Conservation (phyloP, 1,140 invertebrate species). For the Mizuhopecten yessoensis region DNA sequence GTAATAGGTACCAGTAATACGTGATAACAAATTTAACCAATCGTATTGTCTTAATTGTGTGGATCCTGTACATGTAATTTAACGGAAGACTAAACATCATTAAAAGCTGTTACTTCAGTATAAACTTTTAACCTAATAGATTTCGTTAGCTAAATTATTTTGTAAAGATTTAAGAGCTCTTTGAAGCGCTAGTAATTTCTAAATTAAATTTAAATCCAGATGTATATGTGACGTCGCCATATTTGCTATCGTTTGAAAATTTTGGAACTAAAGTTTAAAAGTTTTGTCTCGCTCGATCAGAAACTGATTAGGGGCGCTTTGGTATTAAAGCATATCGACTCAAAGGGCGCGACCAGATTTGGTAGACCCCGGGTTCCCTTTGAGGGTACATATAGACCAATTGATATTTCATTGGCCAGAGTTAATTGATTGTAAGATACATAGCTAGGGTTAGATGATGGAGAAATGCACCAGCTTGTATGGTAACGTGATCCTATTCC, state of each 20-base stretch:
- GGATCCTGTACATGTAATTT: not conserved
- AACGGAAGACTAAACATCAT: not conserved
- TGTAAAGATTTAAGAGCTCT: not conserved
- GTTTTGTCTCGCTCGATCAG: not conserved
- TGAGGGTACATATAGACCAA: not conserved
- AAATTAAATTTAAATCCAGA: slow-evolving; percentile 35
- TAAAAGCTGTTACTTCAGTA: not conserved
- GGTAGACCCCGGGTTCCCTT: not conserved
- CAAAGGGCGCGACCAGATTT: not conserved
- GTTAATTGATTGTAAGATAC: slow-evolving; percentile 35
- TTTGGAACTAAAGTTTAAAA: not conserved
- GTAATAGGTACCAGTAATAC: too few relatives aligned
- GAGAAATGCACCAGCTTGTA: not conserved
- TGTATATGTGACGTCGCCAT: not conserved
- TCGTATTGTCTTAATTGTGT: too few relatives aligned
- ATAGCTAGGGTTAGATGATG: not conserved
- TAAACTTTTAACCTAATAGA: not conserved
- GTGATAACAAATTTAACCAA: too few relatives aligned
- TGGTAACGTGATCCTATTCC: not conserved
- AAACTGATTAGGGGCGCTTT: slow-evolving; percentile 22
- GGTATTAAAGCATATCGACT: slow-evolving; percentile 33
- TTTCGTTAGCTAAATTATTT: not conserved
- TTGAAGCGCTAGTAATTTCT: not conserved
- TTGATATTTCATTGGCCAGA: not conserved
- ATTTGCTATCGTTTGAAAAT: slow-evolving; percentile 39